phyloP scores from a whole-genome alignment of 2,113 vertebrate genomes.

The Amphiprion ocellaris region DNA sequence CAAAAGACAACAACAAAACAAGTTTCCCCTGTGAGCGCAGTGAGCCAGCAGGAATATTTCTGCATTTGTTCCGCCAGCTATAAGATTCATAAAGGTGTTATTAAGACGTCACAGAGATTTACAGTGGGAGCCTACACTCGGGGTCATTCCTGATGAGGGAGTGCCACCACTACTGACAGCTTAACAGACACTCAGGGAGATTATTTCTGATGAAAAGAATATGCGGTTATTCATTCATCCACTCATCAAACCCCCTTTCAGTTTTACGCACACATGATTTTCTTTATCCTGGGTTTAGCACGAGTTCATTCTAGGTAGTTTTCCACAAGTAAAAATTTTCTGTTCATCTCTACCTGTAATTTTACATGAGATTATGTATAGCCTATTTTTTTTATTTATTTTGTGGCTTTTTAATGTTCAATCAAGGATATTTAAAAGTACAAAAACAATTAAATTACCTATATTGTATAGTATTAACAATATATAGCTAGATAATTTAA shows the following conservation, averaged over 20 bases:
- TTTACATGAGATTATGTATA: no score
- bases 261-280: not conserved
- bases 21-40: slow-evolving; percentile 1
- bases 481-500: no score
- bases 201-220: slow-evolving; percentile 11
- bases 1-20: not conserved
- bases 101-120: slow-evolving; percentile 81
- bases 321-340: no score
- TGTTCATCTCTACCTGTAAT: no score
- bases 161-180: slow-evolving; percentile 66
- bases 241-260: not conserved
- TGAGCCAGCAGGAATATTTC: slow-evolving; percentile 35
- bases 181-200: slow-evolving; percentile 23
- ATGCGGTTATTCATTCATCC: slow-evolving; percentile 7
- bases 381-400: no score
- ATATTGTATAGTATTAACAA: no score
- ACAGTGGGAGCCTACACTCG: slow-evolving; percentile 62
- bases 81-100: slow-evolving; percentile 70
- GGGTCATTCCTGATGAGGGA: slow-evolving; percentile 80
- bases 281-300: not conserved
- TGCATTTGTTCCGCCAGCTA: slow-evolving; percentile 49
- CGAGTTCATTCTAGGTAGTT: not conserved
- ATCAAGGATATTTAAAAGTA: no score
- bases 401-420: no score
- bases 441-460: no score